Percentiles rank a stretch among this genome's conserved stretches.
phyloP scores from a whole-genome alignment of 2,797 vertebrate genomes.

The Rhinoraja longicauda region DNA sequence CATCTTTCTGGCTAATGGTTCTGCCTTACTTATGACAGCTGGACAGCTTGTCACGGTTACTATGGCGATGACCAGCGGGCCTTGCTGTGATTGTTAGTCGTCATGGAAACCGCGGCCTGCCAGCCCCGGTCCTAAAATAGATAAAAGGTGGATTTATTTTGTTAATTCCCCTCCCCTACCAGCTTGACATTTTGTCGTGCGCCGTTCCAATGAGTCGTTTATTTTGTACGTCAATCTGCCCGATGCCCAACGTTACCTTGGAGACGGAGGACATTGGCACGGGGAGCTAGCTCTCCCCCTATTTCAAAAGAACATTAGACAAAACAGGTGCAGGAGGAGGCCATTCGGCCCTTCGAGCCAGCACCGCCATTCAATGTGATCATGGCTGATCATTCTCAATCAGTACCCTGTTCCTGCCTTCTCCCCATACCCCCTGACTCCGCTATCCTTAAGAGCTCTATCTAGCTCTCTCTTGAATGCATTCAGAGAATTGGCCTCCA shows the following conservation, averaged over 20 bases:
- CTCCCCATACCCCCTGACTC: too few species aligned
- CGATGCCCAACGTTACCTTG: background rate
- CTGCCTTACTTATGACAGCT: background rate
- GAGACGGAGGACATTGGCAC: background rate
- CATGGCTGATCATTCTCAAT: too few species aligned
- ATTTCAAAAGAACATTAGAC: background rate
- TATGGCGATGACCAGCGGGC: constrained; percentile 16
- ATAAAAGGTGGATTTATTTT: constrained; percentile 28
- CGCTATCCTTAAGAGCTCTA: too few species aligned
- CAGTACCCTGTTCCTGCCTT: too few species aligned
- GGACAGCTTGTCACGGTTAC: constrained; percentile 24
- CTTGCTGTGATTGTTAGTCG: constrained; percentile 23
- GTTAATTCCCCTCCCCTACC: background rate
- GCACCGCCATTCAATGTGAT: too few species aligned
- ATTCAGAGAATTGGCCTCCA: too few species aligned
- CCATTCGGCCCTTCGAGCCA: too few species aligned
- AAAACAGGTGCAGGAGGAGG: too few species aligned
- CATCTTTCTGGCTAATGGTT: constrained; percentile 8
- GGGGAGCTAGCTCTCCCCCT: background rate
- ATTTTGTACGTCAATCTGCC: background rate
- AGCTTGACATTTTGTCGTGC: background rate
- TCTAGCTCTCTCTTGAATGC: too few species aligned
- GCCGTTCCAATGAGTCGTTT: background rate
- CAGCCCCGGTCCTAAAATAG: background rate
- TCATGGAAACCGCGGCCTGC: constrained; percentile 22